These are phyloP conservation scores for Caracal caracal DNA, from an alignment of 2,113 vertebrate species.

Conservation along the genomic window DNA sequence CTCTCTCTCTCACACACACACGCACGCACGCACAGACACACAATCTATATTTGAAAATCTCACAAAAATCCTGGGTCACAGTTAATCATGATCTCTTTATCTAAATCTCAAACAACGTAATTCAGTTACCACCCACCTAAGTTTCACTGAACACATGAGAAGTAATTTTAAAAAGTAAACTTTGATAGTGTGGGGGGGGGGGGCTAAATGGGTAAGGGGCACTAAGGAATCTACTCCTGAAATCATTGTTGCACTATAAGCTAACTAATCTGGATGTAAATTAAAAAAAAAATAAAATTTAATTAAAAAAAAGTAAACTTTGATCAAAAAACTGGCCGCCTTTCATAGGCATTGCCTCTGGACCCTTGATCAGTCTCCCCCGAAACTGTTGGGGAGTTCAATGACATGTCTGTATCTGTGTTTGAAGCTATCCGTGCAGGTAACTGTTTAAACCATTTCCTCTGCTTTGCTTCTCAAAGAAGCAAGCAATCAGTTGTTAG, in stretches of 20 bases:
- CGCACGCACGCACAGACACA: too few relatives aligned
- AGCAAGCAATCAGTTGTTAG: neutral
- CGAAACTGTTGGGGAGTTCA: neutral
- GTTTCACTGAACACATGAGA: neutral
- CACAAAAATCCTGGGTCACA: neutral
- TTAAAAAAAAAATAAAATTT: too few relatives aligned
- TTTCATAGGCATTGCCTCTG: neutral
- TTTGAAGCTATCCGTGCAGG: neutral
- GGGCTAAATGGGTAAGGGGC: too few relatives aligned
- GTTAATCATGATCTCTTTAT: neutral
- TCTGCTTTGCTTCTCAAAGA: neutral
- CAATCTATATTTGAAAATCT: neutral
- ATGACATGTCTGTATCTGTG: neutral
- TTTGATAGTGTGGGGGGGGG: neutral
- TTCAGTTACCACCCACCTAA: neutral
- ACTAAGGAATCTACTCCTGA: too few relatives aligned
- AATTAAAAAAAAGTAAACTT: neutral
- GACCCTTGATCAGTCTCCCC: neutral
- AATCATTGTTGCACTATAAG: too few relatives aligned
- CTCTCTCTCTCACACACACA: neutral
- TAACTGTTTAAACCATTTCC: neutral
- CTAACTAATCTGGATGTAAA: too few relatives aligned
- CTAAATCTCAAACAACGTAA: neutral
- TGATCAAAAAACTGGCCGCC: neutral
- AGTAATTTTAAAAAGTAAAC: neutral